Conservation (phyloP, 35 echinoderm and acorn worm genomes). For the Anneissia japonica region DNA sequence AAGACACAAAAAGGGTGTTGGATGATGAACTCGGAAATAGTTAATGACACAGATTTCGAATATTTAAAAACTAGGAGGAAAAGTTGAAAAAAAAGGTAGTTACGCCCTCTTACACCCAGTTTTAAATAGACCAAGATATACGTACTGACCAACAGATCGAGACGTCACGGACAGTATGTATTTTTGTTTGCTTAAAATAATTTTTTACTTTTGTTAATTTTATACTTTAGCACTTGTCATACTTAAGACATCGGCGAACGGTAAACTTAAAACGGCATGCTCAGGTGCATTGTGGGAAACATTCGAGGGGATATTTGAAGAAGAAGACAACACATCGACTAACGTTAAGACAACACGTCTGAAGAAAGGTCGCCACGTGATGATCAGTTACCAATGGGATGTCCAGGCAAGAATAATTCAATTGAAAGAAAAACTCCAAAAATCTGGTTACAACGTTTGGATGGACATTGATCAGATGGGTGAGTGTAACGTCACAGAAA, state of each 20-base stretch:
- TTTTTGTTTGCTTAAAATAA: no score
- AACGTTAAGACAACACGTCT: neutral
- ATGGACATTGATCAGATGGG: constrained; percentile 98
- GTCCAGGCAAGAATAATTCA: constrained; percentile 66
- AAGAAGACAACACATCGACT: neutral
- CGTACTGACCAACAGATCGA: no score
- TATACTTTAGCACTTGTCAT: neutral
- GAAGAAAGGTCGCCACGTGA: constrained; percentile 53
- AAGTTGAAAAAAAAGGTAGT: no score
- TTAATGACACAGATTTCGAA: no score
- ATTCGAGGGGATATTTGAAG: neutral
- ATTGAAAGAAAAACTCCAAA: constrained; percentile 55
- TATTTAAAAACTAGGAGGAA: no score
- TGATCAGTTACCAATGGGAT: constrained; percentile 99
- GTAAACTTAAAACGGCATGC: constrained; percentile 28
- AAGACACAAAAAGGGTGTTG: no score
- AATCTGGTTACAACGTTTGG: constrained; percentile 79
- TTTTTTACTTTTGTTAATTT: neutral
- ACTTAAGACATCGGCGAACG: neutral
- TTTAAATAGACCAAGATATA: neutral
- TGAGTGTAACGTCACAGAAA: no score
- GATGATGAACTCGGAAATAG: no score
- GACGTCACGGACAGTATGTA: no score
- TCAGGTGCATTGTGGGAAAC: constrained; percentile 86
- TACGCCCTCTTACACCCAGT: no score